phyloP scores from a whole-genome alignment of 1,140 invertebrate genomes.

The Drosophila nasuta region DNA sequence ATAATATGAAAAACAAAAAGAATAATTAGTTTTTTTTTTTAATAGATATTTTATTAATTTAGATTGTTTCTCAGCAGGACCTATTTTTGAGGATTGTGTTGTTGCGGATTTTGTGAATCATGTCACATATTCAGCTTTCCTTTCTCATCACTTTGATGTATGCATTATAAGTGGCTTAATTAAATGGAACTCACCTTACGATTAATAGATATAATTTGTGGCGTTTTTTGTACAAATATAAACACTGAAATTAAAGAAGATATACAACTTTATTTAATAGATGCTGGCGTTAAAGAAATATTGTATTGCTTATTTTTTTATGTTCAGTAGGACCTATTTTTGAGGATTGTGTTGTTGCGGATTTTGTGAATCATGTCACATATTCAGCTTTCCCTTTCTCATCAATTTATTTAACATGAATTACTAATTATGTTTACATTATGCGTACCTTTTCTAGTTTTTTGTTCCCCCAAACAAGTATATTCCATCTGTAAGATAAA shows the following conservation, averaged over 20 bases:
- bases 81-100: slow-evolving; percentile 77
- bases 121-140: slow-evolving; percentile 70
- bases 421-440: background rate
- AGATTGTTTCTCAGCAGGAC: slow-evolving; percentile 67
- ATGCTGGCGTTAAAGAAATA: background rate
- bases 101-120: slow-evolving; percentile 83
- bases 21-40: background rate
- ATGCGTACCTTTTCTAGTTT: slow-evolving; percentile 11
- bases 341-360: slow-evolving; percentile 78
- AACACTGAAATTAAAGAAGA: slow-evolving; percentile 21
- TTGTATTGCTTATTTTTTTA: background rate
- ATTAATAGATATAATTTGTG: background rate
- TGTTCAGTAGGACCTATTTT: slow-evolving; percentile 82
- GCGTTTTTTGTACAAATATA: too few species aligned
- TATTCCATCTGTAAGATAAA: background rate
- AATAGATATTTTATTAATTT: background rate
- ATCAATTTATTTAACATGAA: slow-evolving; percentile 45
- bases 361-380: slow-evolving; percentile 81
- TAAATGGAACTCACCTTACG: slow-evolving; percentile 6
- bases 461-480: background rate
- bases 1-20: slow-evolving; percentile 7
- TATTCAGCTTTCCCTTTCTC: slow-evolving; percentile 65
- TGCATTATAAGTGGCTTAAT: background rate
- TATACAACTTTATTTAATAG: background rate
- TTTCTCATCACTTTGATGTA: slow-evolving; percentile 60